Evolutionary conservation across 1,140 invertebrate species (phyloP).

Genomic region (Nebria ingens): DNA sequence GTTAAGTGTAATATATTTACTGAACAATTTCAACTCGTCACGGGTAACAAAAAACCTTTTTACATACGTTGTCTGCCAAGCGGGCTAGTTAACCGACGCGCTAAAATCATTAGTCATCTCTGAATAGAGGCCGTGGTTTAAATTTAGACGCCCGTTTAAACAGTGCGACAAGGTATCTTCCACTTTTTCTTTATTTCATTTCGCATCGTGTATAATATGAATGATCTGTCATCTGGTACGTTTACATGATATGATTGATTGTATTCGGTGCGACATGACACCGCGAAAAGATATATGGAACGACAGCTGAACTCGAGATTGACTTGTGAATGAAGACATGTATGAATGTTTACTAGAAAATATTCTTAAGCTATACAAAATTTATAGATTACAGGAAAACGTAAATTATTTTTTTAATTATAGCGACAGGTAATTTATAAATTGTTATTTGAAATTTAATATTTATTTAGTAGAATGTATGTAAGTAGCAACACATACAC

Average conservation of each 20-base stretch:
- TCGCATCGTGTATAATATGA: background rate
- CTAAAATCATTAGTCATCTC: conserved; percentile 7
- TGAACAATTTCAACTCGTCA: background rate
- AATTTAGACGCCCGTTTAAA: background rate
- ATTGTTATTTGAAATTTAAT: too few species aligned
- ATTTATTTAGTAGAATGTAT: too few species aligned
- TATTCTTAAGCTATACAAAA: too few species aligned
- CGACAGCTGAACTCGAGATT: background rate
- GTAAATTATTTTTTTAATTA: conserved; percentile 2
- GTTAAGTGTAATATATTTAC: background rate
- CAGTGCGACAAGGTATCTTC: background rate
- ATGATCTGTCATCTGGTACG: conserved; percentile 6
- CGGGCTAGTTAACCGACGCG: conserved; percentile 1
- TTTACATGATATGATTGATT: conserved; percentile 4
- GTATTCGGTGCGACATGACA: background rate
- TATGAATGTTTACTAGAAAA: too few species aligned
- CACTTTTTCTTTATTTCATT: conserved; percentile 3
- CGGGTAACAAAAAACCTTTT: background rate
- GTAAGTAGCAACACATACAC: too few species aligned
- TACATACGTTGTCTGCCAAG: background rate
- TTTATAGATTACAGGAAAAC: conserved; percentile 6
- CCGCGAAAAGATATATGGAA: background rate
- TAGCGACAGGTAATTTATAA: too few species aligned
- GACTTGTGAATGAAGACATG: too few species aligned
- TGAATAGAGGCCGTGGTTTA: background rate